These are phyloP conservation scores for Thera obeliscata DNA, from an alignment of 2,888 invertebrate genomes.

Conservation along the genomic window DNA sequence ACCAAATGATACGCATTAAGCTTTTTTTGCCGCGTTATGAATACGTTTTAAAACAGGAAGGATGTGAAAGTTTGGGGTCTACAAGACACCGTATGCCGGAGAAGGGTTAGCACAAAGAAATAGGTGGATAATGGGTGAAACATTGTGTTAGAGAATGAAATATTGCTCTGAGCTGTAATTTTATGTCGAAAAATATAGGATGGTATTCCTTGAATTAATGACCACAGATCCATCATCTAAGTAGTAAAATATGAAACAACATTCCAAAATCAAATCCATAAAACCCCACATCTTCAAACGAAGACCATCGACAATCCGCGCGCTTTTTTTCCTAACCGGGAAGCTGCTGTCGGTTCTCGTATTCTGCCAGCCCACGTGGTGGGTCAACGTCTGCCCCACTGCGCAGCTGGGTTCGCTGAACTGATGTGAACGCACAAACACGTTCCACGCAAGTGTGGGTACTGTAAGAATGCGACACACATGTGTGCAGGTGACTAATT, in stretches of 20 bases:
- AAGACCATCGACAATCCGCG: constrained; percentile 18
- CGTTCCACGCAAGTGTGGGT: constrained; percentile 34
- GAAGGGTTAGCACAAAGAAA: constrained; percentile 79
- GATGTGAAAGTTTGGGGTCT: constrained; percentile 82
- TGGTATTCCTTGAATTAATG: constrained; percentile 40
- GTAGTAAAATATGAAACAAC: not conserved
- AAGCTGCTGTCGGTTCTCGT: no score
- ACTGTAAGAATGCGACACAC: constrained; percentile 34
- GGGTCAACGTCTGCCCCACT: no score
- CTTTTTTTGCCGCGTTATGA: no score
- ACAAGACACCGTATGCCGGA: constrained; percentile 79
- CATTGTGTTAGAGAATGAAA: constrained; percentile 74
- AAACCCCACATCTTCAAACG: constrained; percentile 12
- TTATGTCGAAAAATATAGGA: constrained; percentile 33
- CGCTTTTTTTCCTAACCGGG: constrained; percentile 40
- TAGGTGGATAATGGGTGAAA: constrained; percentile 68
- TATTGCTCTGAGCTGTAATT: constrained; percentile 59
- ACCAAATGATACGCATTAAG: no score
- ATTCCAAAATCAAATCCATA: not conserved
- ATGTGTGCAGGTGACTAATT: constrained; percentile 37
- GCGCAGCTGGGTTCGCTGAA: no score
- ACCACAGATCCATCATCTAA: constrained; percentile 15
- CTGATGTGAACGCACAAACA: no score
- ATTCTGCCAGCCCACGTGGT: no score
- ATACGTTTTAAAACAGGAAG: no score